These are phyloP conservation scores for Zoanthus solanderi DNA, from an alignment of 92 coral and sea anemone genomes.

Conservation along the genomic window DNA sequence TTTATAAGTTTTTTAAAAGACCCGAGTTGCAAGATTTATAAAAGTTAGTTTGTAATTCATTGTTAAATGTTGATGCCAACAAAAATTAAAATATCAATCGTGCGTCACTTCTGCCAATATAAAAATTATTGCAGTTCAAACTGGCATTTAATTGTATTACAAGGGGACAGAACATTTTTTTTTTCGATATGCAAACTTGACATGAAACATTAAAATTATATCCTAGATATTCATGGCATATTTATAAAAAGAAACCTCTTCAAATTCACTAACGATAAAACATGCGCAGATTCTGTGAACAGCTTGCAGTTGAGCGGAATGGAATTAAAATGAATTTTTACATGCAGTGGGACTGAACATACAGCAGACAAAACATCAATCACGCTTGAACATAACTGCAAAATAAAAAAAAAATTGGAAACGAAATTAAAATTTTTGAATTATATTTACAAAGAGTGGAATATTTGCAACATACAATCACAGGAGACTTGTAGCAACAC, in stretches of 20 bases:
- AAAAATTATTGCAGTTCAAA: no score
- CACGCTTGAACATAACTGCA: constrained; percentile 86
- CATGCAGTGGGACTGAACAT: constrained; percentile 12
- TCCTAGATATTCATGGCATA: not conserved
- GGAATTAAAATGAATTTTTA: not conserved
- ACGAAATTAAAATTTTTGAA: not conserved
- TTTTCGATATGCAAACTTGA: not conserved
- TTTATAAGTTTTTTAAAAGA: no score
- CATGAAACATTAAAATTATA: not conserved
- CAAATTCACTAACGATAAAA: not conserved
- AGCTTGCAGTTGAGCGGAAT: not conserved
- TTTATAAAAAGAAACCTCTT: not conserved
- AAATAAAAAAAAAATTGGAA: constrained; percentile 60
- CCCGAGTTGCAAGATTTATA: no score
- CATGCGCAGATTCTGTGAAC: not conserved
- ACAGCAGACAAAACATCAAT: constrained; percentile 48
- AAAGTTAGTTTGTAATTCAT: no score
- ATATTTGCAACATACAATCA: not conserved
- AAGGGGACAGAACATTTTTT: no score
- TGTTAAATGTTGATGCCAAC: no score
- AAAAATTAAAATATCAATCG: no score
- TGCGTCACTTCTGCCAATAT: no score
- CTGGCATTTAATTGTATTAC: no score
- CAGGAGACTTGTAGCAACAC: not conserved
- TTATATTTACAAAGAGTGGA: not conserved